Base-by-base conservation (phyloP, 2,113 vertebrate species). In the Polyodon spathula region DNA sequence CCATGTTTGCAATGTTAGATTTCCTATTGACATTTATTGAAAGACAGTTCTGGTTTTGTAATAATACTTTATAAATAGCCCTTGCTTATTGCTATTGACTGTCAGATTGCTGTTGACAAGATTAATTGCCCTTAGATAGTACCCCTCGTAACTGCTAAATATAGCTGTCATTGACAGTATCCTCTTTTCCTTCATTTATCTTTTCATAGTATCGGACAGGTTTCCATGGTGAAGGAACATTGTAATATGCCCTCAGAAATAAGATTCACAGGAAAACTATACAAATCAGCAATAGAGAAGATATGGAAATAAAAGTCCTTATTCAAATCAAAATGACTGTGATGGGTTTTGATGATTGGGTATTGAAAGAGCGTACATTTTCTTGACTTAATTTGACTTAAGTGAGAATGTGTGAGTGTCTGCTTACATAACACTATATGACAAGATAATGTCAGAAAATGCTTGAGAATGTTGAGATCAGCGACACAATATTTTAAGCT, bases 211-310 rank as follows among this genome's bases (percentile, higher is more conserved):
- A 63, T 64, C 55, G 62, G 62, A 62, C 56, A 5, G 46, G 71
- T 74, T 73, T 54, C 73, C 73, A 68, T 71, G 66, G 72, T 63
- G 72, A 58, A 62, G 60, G 59, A 41, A 65, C 57, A 67, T 69
- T 56, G 48, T 58, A 57, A 56, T 53, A 10, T 10, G 44, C 37
- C 11, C 38, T 14, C 17, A 46, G 16, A 59, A 64, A 59, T 37
- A 38, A 60, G 12, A 9, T 27, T 27, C 27, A 27, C 27, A 27
- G 27, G 27, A 27, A 27, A 27, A 27, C 27, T 27, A 27, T 27
- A 27, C 27, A 27, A 27, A 27, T 2, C 27, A 27, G 27, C 27
- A 27, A 27, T 27, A 27, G 27, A 27, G 27, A 27, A 27, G 27
- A 27, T 27, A 27, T 27, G 27, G 27, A 27, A 27, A 27, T 27